Base-by-base conservation (phyloP, 1,140 invertebrate genomes). In the Anastrepha obliqua region DNA sequence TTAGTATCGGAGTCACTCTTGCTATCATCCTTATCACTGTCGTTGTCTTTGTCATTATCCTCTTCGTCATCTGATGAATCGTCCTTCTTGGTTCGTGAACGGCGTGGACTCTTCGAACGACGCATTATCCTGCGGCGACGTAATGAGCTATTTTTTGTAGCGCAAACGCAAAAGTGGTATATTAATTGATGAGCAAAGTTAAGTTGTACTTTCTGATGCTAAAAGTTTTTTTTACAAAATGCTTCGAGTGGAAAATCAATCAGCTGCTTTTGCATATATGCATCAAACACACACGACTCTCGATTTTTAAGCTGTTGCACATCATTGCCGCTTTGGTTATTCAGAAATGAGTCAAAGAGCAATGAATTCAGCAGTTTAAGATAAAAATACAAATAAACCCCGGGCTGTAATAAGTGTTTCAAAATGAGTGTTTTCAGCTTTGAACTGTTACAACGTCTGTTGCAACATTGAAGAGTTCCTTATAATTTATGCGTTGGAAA, bases 91-190 rank as follows among this genome's bases (percentile, higher is more conserved):
- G 15, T 85, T n/a, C 87, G 70, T 44, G 87, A 86, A 60, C 85
- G 47, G 39, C 87, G 64, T 87, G 88, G 88, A 88, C 91, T 91
- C 88, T 90, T 91, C 87, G 91, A 92, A 87, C 90, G 91, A 44
- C 91, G 89, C 88, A 89, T 91, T 88, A 91, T 89, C 88, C 91
- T 91, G 89, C 92, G 91, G 70, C 91, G 91, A 17, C 91, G 90
- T 89, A 92, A 92, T 90, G 91, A 92, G 91, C 91, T 92, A 88
- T 29, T 58, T 55, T 85, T 87, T 86, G 51, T 88, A 55, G 59
- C 85, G 85, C 58, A 86, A 86, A 86, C 59, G 55, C 85, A 86
- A 81, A 81, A 81, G 15, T 81, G 13, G 74, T 81, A 81, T 9
- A 81, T 81, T 81, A 81, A 81, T 81, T 81, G 74, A 15, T 81